Base-by-base conservation (phyloP, 1,140 invertebrate genomes). In the Atopsyche davidsoni region DNA sequence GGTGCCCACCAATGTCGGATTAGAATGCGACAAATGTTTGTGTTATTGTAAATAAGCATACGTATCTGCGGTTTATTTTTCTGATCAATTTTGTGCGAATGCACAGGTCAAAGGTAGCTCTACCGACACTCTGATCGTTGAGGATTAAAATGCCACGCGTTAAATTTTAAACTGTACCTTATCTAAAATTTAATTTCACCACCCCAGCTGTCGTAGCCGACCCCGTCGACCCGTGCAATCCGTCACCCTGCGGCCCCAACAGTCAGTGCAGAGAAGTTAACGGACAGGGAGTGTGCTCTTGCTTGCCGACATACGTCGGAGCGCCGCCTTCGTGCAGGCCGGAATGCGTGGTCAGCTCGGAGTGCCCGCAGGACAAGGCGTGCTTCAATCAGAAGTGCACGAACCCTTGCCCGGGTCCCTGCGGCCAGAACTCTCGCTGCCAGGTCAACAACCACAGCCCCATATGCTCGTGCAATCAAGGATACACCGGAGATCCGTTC, bases 401-500 rank as follows among this genome's bases (percentile, higher is more conserved):
- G n/a, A 74, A 81, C 59, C 81, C 82, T n/a, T 82, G 82, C 55
- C 65, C 73, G 13, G 75, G 78, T 51, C 66, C 75, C 14, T 87
- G 85, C 68, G 85, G 84, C 14, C 60, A 73, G 17, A 78, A 80
- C 60, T 73, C 85, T 1, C 70, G 75, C 40, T 88, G 85, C 58
- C 66, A 70, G 56, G 80, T 83, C 24, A 73, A 80, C 16, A 83
- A 82, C 64, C 85, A 88, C 61, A 79, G 76, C 59, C 81, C 86
- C 2, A 81, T 82, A 19, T 89, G 86, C 58, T 78, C 75, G 43
- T 89, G 87, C 64, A 69, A 73, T 23, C 58, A 70, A 38, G 80
- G 79, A 31, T 81, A 77, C 57, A 82, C 79, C 34, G 86, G 87
- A 42, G 82, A 89, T 77, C 85, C 87, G n/a, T 86, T 87, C 57